phyloP scores from a whole-genome alignment of 1,140 invertebrate species.

The Harlomillsia oculata region DNA sequence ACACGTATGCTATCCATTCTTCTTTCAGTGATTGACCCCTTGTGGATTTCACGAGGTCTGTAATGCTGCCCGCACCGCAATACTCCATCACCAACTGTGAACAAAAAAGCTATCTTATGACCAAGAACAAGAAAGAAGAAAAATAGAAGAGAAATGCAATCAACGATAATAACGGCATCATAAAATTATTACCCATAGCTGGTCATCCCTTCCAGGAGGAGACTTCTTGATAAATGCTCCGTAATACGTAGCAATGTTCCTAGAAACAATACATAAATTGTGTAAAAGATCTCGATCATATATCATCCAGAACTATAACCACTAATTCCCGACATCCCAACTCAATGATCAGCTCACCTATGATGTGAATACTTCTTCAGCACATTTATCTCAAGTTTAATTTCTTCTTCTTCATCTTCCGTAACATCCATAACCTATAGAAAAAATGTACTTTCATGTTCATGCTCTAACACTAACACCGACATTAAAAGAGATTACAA shows the following conservation, averaged over 20 bases:
- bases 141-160: slow-evolving; percentile 1
- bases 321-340: not conserved
- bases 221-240: slow-evolving; percentile 99
- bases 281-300: not conserved
- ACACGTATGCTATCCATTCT: slow-evolving; percentile 99
- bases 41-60: slow-evolving; percentile 97
- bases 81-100: slow-evolving; percentile 96
- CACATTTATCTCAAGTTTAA: slow-evolving; percentile 99
- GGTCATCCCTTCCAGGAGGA: slow-evolving; percentile 97
- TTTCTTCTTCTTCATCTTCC: slow-evolving; percentile 98
- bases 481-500: no score
- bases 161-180: not conserved
- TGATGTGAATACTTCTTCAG: slow-evolving; percentile 60
- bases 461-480: no score
- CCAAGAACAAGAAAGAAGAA: not conserved
- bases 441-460: no score
- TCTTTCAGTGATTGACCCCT: slow-evolving; percentile 97
- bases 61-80: slow-evolving; percentile 97
- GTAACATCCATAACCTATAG: slow-evolving; percentile 29
- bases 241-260: slow-evolving; percentile 99
- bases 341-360: slow-evolving; percentile 22
- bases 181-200: slow-evolving; percentile 65
- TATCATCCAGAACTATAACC: not conserved
- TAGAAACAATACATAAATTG: slow-evolving; percentile 33
- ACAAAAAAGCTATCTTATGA: not conserved